Conservation (phyloP, 1,140 invertebrate genomes). For the Drosophila sturtevanti region DNA sequence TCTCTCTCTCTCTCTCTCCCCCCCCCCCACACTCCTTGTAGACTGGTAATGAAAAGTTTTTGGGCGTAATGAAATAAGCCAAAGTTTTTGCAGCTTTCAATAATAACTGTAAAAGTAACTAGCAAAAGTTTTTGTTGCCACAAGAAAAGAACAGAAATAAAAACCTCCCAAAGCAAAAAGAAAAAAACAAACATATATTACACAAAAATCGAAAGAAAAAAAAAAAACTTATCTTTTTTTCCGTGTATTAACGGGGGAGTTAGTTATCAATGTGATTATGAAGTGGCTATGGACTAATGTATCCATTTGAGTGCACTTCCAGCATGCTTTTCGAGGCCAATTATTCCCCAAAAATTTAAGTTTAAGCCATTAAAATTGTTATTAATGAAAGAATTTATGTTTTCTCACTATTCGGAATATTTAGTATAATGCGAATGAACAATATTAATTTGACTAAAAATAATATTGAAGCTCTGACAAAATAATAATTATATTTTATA, state of each 20-base stretch:
- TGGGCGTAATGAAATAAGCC: constrained; percentile 77
- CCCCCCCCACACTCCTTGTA: constrained; percentile 5
- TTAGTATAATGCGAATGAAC: too few species aligned
- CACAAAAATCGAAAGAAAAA: background rate
- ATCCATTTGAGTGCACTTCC: constrained; percentile 39
- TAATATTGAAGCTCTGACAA: too few species aligned
- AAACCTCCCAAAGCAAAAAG: background rate
- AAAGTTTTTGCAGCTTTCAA: constrained; percentile 78
- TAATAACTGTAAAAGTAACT: constrained; percentile 80
- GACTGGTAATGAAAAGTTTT: constrained; percentile 70
- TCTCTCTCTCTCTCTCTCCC: background rate
- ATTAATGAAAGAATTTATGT: background rate
- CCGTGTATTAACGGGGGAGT: constrained; percentile 24
- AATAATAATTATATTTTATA: too few species aligned
- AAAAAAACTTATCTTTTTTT: constrained; percentile 31
- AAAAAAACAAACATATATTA: background rate
- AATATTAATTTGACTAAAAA: too few species aligned
- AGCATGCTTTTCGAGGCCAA: background rate
- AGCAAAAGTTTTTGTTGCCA: constrained; percentile 62
- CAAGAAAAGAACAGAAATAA: background rate
- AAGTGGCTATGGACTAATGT: constrained; percentile 63
- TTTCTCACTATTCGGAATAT: background rate
- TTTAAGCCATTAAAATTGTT: background rate
- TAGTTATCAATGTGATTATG: constrained; percentile 66
- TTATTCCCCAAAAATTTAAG: background rate